These are phyloP conservation scores for Drosophila paramelanica DNA, from an alignment of 2,888 invertebrate genomes.

Conservation along the genomic window DNA sequence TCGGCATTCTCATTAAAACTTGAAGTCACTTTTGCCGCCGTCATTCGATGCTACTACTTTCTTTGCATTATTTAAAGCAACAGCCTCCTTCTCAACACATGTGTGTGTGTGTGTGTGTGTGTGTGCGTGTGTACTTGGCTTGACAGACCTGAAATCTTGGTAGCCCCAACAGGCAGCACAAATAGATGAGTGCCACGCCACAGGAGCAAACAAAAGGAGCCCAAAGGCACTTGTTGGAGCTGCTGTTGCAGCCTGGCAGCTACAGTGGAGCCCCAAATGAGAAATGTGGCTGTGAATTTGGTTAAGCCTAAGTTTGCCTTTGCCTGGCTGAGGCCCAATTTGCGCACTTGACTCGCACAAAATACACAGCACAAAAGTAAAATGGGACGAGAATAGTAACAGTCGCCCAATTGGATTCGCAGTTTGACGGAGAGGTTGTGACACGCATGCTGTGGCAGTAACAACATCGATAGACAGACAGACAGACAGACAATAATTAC, in stretches of 20 bases:
- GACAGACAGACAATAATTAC: constrained; percentile 45
- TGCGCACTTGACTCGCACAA: constrained; percentile 48
- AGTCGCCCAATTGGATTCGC: constrained; percentile 54
- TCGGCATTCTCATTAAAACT: constrained; percentile 75
- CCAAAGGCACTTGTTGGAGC: constrained; percentile 33
- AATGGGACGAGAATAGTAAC: constrained; percentile 16
- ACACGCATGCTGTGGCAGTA: constrained; percentile 41
- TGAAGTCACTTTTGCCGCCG: constrained; percentile 74
- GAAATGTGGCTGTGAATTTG: constrained; percentile 23
- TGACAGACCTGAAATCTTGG: constrained; percentile 18
- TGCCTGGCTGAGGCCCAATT: constrained; percentile 49
- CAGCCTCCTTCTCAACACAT: constrained; percentile 25
- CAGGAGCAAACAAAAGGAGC: constrained; percentile 38
- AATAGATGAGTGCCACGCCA: constrained; percentile 54
- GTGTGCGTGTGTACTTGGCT: constrained; percentile 7
- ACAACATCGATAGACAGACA: constrained; percentile 21
- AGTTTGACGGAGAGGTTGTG: constrained; percentile 54
- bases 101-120: too few relatives aligned
- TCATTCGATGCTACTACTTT: constrained; percentile 66
- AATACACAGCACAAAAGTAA: constrained; percentile 12
- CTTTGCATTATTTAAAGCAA: constrained; percentile 74
- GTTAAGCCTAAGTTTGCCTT: constrained; percentile 17
- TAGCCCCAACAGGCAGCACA: constrained; percentile 52
- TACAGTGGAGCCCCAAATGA: constrained; percentile 22
- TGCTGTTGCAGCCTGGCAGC: constrained; percentile 3